Conservation (phyloP, 92 coral and sea anemone genomes). For the Bergia puertoricense region DNA sequence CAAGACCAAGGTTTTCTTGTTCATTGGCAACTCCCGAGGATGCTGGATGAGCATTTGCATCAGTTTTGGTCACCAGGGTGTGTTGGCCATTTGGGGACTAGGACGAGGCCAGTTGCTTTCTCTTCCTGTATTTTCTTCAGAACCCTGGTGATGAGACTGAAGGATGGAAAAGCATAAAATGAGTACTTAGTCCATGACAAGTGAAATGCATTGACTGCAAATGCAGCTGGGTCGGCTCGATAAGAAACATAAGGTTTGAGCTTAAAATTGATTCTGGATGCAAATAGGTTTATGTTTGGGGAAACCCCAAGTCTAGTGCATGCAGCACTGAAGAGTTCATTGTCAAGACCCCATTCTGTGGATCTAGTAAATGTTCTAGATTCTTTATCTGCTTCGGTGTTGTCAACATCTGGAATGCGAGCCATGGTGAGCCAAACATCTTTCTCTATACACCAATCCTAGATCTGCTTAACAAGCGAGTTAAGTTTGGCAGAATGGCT, state of each 20-base stretch:
- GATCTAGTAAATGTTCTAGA: slow-evolving; percentile 1
- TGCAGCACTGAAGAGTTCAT: neutral
- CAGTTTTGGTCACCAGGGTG: slow-evolving; percentile 50
- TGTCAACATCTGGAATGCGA: slow-evolving; percentile 39
- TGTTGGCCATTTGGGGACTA: slow-evolving; percentile 37
- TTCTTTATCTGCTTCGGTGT: neutral
- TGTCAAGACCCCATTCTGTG: neutral
- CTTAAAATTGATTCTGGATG: slow-evolving; percentile 40
- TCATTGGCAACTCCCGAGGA: slow-evolving; percentile 54
- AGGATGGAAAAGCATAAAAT: slow-evolving; percentile 45
- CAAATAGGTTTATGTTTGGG: slow-evolving; percentile 45
- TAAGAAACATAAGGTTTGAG: neutral
- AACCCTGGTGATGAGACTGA: slow-evolving; percentile 49
- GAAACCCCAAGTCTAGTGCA: neutral
- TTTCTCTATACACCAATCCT: slow-evolving; percentile 42
- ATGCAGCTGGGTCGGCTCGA: too few species aligned
- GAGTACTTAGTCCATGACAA: too few species aligned
- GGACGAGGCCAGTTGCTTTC: slow-evolving; percentile 8
- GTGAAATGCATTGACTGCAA: too few species aligned
- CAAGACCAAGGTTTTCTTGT: slow-evolving; percentile 27
- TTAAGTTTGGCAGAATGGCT: too few species aligned
- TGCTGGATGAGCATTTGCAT: slow-evolving; percentile 36
- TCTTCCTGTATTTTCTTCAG: neutral
- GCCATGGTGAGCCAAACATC: slow-evolving; percentile 20
- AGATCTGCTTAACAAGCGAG: slow-evolving; percentile 14